Base-by-base conservation (phyloP, 92 coral and sea anemone species). In the Epizoanthus stellaris region DNA sequence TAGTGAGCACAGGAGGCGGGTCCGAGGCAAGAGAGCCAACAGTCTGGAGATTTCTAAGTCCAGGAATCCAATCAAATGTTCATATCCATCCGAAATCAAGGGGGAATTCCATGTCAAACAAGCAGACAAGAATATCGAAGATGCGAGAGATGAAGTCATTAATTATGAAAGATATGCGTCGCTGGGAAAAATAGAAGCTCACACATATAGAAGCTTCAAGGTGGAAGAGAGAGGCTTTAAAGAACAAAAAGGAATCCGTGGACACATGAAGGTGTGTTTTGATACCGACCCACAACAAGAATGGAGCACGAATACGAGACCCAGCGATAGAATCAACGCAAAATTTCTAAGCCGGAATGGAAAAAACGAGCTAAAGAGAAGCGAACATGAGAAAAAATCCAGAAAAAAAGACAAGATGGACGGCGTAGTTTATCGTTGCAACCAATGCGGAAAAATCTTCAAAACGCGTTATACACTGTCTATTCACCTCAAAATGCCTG, bases 401-500 rank as follows among this genome's bases (percentile, higher is more conserved):
- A 82, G 87, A 47, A 91, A 86, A 65, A 91, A 87, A 71, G 91
- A 92, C 71, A 89, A 90, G 47, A 4, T 90, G 19, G 91, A 89
- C 49, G 95, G 93, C 68, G 80, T 88, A 6, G 81, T 92, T 34
- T 93, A 94, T 67, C 91, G 91, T 45, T 97, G 99, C 57, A 89
- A 93, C 79, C 99, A 97, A 85, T 97, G 99, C 80, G 99, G 98
- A 12, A 97, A 94, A 79, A 82, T 93, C 65, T 97, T 97, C 86
- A 97, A 97, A 82, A 97, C 99, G 40, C 92, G 93, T 58, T 97
- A 97, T 86, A 97, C 99, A 0, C 90, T 94, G 17, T 94, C 98
- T 9, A 97, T 97, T 67, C 99, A 97, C 68, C 91, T 91, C 3
- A 94, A 93, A 85, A 97, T 97, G 99, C 99, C 99, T 5, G 98